Evolutionary conservation across 2,888 invertebrate species (phyloP).

Genomic region (Drosophila colorata): DNA sequence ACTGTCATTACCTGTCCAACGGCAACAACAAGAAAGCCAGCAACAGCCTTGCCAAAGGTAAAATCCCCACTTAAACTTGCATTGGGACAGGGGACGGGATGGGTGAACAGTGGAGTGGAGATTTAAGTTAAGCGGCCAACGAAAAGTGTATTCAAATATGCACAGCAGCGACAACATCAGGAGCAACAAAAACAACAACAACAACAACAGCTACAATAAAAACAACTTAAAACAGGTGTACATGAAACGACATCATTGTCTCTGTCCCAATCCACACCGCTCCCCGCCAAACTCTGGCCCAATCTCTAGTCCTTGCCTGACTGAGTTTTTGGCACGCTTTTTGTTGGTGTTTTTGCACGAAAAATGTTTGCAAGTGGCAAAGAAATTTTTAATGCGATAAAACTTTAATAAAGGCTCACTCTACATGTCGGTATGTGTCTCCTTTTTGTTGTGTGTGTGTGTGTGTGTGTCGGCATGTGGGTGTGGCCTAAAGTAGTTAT

Average conservation of each 20-base stretch:
- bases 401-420: constrained; percentile 80
- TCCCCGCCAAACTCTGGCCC: constrained; percentile 27
- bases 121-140: constrained; percentile 80
- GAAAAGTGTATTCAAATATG: constrained; percentile 80
- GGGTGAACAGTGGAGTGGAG: constrained; percentile 37
- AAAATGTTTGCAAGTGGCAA: constrained; percentile 74
- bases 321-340: constrained; percentile 74
- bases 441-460: neutral
- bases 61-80: constrained; percentile 66
- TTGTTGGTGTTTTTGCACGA: constrained; percentile 63
- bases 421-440: constrained; percentile 22
- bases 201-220: constrained; percentile 61
- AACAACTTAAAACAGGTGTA: constrained; percentile 79
- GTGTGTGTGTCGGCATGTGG: constrained; percentile 19
- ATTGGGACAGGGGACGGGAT: constrained; percentile 30
- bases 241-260: constrained; percentile 79
- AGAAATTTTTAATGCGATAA: constrained; percentile 81
- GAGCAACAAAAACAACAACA: constrained; percentile 28
- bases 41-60: constrained; percentile 58
- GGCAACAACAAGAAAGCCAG: constrained; percentile 20
- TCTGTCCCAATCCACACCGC: constrained; percentile 30
- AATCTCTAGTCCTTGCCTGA: constrained; percentile 57
- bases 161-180: constrained; percentile 58
- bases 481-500: constrained; percentile 76
- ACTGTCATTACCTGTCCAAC: constrained; percentile 78